Conservation (phyloP, 2,797 vertebrate genomes). For the Phataginus tricuspis region DNA sequence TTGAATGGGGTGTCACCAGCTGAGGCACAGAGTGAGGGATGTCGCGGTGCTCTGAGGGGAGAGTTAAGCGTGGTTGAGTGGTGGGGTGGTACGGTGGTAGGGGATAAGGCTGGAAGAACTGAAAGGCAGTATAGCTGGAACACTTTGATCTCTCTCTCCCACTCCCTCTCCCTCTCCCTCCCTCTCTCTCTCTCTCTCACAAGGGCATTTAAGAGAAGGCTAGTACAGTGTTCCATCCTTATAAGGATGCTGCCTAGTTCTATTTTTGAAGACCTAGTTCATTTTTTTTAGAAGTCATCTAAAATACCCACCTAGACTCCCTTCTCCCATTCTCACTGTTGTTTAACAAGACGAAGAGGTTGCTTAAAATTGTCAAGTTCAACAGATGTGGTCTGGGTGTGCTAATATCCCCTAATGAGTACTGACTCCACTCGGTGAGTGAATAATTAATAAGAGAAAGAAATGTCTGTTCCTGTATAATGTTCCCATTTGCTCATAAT, state of each 20-base stretch:
- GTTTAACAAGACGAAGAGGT: conserved; percentile 34
- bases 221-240: background rate
- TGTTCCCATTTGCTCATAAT: background rate
- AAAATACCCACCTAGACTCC: background rate
- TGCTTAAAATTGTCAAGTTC: background rate
- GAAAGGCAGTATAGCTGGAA: background rate
- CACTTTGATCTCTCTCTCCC: background rate
- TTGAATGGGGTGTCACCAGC: background rate
- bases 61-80: background rate
- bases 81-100: background rate
- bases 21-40: background rate
- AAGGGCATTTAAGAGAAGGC: background rate
- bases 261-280: background rate
- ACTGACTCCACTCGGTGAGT: background rate
- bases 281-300: background rate
- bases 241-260: background rate
- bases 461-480: background rate
- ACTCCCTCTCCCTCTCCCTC: too few species aligned
- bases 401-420: background rate
- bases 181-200: background rate
- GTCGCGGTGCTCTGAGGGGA: background rate
- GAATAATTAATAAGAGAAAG: background rate
- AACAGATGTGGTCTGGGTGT: background rate
- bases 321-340: background rate
- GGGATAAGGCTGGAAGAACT: background rate